These are phyloP conservation scores for Eulemur coronatus DNA, from an alignment of 2,797 vertebrate genomes.

Conservation along the genomic window DNA sequence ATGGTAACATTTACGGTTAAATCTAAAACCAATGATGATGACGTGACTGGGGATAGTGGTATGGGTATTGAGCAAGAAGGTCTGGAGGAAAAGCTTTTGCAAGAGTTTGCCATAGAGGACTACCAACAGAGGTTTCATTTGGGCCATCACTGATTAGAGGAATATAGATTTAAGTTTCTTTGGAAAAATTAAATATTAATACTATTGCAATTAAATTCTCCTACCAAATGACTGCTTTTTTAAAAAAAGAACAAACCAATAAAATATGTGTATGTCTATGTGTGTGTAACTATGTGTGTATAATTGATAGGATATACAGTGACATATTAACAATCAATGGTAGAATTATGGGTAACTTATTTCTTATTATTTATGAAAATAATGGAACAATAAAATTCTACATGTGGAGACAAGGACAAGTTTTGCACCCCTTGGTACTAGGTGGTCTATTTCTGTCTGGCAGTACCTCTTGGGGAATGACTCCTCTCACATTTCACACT, in stretches of 20 bases:
- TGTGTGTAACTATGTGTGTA: background rate
- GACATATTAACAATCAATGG: background rate
- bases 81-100: background rate
- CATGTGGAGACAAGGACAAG: background rate
- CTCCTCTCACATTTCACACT: background rate
- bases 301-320: background rate
- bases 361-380: background rate
- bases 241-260: background rate
- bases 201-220: background rate
- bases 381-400: background rate
- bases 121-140: background rate
- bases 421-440: background rate
- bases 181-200: background rate
- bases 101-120: background rate
- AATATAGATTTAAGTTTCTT: background rate
- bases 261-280: background rate
- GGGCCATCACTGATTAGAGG: background rate
- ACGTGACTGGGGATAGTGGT: background rate
- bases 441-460: background rate
- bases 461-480: background rate
- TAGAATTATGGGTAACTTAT: background rate
- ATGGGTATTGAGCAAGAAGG: background rate
- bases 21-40: background rate
- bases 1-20: background rate
- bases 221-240: background rate